Conservation (phyloP, 2,888 invertebrate genomes). For the Drosophila recens region DNA sequence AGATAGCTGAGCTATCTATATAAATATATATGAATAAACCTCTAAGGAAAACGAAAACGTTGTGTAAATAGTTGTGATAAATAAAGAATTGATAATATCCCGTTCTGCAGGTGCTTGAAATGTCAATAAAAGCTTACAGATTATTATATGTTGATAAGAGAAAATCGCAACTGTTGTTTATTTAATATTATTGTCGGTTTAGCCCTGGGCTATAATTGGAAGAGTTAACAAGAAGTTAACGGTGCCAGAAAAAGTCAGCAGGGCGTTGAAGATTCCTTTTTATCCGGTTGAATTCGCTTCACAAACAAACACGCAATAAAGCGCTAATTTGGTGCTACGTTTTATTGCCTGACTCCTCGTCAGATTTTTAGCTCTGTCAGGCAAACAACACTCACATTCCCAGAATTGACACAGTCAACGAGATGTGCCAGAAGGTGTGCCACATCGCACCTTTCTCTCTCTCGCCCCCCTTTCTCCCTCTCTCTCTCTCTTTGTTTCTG, state of each 20-base stretch:
- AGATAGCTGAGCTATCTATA: constrained; percentile 68
- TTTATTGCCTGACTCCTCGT: constrained; percentile 58
- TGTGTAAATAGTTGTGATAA: constrained; percentile 75
- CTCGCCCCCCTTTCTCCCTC: too few species aligned
- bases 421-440: constrained; percentile 68
- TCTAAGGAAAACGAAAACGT: constrained; percentile 44
- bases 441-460: constrained; percentile 52
- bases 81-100: constrained; percentile 17
- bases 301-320: constrained; percentile 73
- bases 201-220: constrained; percentile 55
- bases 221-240: constrained; percentile 68
- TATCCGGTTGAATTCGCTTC: constrained; percentile 42
- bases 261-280: constrained; percentile 31
- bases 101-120: constrained; percentile 63
- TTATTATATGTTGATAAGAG: constrained; percentile 53
- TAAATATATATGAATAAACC: constrained; percentile 30
- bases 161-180: constrained; percentile 29
- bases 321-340: constrained; percentile 74
- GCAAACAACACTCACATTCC: constrained; percentile 54
- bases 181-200: constrained; percentile 3
- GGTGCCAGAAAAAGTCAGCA: constrained; percentile 38
- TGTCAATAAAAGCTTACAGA: constrained; percentile 71
- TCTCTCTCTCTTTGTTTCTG: not conserved
- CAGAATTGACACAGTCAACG: constrained; percentile 75
- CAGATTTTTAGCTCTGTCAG: not conserved